Base-by-base conservation (phyloP, 2,113 vertebrate genomes). In the Jacana jacana region DNA sequence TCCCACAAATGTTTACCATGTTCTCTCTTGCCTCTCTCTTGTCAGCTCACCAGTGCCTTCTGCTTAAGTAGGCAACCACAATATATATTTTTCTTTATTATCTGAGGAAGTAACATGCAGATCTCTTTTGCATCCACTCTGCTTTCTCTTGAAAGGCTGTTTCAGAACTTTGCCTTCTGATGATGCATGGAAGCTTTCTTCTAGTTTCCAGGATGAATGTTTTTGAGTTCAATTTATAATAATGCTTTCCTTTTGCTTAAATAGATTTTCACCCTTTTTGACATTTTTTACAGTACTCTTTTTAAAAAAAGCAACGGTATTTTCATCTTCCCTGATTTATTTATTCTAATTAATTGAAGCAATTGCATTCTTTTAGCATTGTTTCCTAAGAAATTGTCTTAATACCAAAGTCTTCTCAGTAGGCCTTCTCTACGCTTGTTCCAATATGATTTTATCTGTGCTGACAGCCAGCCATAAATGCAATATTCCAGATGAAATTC, bases 111-210 rank as follows among this genome's bases (percentile, higher is more conserved):
- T 17, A 61, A 16, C 31, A 37, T 16, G 27, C 14, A 49, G 23
- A 25, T 19, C 14, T 79, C 23, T 24, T 25, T 25, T 8, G 3
- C 5, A 1, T 5, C 44, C 71, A 77, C 49, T 12, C 5, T 27
- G 7, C 16, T 83, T 77, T 81, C 39, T 65, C 37, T 60, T 39
- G n/a, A 80, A 91, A 86, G 22, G 24, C 18, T 52, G 28, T 25
- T 81, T 75, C 85, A 90, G 17, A 81, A 42, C 19, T 83, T 25
- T 16, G 13, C 25, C 25, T 72, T 60, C 63, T 88, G 37, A 19
- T 69, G 33, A 86, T 94, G 69, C 72, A 65, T 92, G 46, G 28
- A 77, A 95, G 60, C 71, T 90, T 86, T 91, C 81, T 90, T 91
- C 66, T 49, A 82, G 39, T 88, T 91, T 86, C 35, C 28, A 71